phyloP scores from a whole-genome alignment of 2,113 vertebrate species.

The Campylomormyrus tamandua region DNA sequence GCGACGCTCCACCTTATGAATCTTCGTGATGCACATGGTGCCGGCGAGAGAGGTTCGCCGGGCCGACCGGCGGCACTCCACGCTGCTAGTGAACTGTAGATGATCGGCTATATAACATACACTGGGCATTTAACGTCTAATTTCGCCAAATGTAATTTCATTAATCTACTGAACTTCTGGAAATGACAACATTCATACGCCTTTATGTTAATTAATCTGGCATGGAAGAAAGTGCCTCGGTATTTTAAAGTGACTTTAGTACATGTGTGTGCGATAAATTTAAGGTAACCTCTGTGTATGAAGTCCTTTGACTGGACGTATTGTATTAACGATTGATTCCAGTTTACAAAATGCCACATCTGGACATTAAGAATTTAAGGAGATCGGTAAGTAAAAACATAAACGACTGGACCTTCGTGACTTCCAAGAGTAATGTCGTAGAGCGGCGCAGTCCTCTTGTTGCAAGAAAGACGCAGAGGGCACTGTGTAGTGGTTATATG shows the following conservation, averaged over 20 bases:
- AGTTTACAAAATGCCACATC: not conserved
- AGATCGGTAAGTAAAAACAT: not conserved
- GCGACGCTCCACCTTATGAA: not conserved
- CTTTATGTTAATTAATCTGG: not conserved
- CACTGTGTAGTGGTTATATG: not conserved
- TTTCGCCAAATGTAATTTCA: not conserved
- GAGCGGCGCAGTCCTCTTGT: not conserved
- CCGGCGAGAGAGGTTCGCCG: not conserved
- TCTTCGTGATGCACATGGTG: not conserved
- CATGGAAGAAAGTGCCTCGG: not conserved
- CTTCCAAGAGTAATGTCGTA: not conserved
- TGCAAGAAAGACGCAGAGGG: not conserved
- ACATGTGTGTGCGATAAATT: not conserved
- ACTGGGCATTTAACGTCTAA: not conserved
- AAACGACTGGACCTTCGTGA: not conserved
- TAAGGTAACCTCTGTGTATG: not conserved
- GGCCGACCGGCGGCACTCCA: not conserved
- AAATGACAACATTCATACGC: not conserved
- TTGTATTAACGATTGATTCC: not conserved
- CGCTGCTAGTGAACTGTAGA: not conserved
- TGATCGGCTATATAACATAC: not conserved
- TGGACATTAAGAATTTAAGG: not conserved
- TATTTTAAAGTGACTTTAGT: not conserved
- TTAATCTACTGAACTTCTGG: not conserved
- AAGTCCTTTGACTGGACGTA: not conserved